Evolutionary conservation across 2,797 vertebrate genomes (phyloP).

Genomic region (Anomalospiza imberbis): DNA sequence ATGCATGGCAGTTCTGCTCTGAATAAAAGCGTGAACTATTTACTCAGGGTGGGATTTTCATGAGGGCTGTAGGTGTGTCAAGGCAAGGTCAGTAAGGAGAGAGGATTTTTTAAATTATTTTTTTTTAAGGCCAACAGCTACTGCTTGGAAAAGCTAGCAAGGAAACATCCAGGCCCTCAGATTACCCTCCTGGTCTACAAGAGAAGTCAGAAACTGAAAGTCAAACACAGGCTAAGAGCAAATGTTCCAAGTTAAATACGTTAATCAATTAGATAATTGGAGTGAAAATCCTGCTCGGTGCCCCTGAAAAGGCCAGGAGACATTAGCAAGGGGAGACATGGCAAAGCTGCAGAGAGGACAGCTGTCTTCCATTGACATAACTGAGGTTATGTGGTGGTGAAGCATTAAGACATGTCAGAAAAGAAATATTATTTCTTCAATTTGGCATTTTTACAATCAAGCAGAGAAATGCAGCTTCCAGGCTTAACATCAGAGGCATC

Average conservation of each 20-base stretch:
- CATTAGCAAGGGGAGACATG: fast-evolving
- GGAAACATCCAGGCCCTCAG: neutral
- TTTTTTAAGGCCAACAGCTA: neutral
- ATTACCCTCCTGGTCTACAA: neutral
- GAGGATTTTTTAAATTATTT: no score
- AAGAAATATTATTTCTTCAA: neutral
- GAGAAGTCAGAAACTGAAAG: conserved; percentile 41
- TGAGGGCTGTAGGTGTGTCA: conserved; percentile 13
- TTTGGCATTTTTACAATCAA: neutral
- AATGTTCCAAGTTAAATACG: conserved; percentile 21
- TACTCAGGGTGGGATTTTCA: conserved; percentile 53
- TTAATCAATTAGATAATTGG: conserved; percentile 23
- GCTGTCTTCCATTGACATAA: fast-evolving
- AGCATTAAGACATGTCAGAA: neutral
- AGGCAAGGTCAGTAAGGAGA: conserved; percentile 34
- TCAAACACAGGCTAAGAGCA: conserved; percentile 21
- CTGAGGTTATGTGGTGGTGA: neutral
- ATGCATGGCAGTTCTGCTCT: neutral
- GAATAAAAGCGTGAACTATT: conserved; percentile 8
- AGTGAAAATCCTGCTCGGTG: neutral
- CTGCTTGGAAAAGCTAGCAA: neutral
- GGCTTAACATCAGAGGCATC: neutral
- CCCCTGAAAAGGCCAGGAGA: neutral
- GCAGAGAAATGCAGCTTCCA: neutral
- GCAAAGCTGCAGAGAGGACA: neutral